phyloP scores from a whole-genome alignment of 2,113 vertebrate species.

The Antennarius striatus region DNA sequence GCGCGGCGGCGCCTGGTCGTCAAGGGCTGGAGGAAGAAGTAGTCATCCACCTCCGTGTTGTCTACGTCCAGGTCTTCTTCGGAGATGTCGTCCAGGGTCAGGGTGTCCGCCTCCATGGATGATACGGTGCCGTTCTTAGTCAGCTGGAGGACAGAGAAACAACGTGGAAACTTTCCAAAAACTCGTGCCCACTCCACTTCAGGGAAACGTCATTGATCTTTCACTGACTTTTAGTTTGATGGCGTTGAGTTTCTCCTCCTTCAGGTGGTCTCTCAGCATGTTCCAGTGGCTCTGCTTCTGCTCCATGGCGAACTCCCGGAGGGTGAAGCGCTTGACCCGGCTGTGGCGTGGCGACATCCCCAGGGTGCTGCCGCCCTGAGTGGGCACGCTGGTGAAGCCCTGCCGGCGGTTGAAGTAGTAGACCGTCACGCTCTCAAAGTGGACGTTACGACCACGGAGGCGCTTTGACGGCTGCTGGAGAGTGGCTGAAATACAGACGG shows the following conservation, averaged over 20 bases:
- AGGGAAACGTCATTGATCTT: neutral
- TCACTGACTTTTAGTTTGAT: conserved; percentile 87
- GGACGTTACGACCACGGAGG: conserved; percentile 87
- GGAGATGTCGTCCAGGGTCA: conserved; percentile 95
- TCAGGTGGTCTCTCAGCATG: conserved; percentile 90
- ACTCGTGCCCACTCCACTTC: neutral
- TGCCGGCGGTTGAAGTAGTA: conserved; percentile 93
- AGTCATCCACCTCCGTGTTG: conserved; percentile 97
- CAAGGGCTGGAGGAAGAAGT: conserved; percentile 97
- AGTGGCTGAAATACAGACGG: conserved; percentile 57
- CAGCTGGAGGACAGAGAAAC: conserved; percentile 78
- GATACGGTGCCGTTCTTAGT: conserved; percentile 93
- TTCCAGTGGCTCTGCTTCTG: conserved; percentile 89
- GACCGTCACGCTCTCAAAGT: conserved; percentile 92
- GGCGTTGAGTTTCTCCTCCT: conserved; percentile 91
- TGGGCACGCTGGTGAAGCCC: conserved; percentile 94
- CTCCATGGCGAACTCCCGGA: conserved; percentile 91
- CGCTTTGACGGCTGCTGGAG: conserved; percentile 88
- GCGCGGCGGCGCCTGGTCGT: conserved; percentile 92
- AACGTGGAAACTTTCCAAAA: neutral
- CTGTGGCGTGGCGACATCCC: conserved; percentile 93
- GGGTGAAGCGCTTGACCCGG: conserved; percentile 86
- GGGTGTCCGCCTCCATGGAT: conserved; percentile 89
- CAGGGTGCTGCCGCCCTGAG: conserved; percentile 93
- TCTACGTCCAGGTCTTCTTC: conserved; percentile 97